Conservation (phyloP, 2,113 vertebrate genomes). For the Naja naja region DNA sequence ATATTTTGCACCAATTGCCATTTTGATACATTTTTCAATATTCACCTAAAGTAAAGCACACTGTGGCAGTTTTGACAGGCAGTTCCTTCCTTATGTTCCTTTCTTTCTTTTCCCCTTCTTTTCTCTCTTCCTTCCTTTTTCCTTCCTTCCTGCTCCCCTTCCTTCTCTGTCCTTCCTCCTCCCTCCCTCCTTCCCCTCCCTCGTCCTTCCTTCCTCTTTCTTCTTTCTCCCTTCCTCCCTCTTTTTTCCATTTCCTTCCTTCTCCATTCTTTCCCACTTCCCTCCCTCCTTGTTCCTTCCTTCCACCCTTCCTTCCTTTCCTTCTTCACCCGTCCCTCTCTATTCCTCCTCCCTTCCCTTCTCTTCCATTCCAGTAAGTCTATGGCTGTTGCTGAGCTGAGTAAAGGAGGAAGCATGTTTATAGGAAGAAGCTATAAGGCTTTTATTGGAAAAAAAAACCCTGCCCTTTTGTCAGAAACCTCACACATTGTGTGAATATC, state of each 20-base stretch:
- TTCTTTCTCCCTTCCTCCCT: neutral
- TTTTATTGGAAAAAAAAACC: no score
- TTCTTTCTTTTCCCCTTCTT: neutral
- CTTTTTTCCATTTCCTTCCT: neutral
- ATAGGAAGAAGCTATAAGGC: no score
- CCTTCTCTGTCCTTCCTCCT: no score
- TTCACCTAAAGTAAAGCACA: neutral
- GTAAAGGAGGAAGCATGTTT: neutral
- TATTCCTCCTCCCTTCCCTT: neutral
- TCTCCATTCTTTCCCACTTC: neutral
- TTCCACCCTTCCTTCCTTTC: neutral
- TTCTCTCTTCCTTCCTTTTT: neutral
- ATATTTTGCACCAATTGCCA: neutral
- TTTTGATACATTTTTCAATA: neutral
- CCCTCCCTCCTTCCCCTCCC: no score
- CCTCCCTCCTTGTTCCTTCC: neutral
- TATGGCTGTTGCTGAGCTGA: neutral
- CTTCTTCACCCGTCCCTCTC: neutral
- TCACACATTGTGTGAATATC: no score
- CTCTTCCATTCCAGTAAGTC: neutral
- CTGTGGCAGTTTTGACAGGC: neutral
- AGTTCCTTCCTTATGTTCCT: neutral
- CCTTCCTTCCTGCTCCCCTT: no score
- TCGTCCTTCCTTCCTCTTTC: no score
- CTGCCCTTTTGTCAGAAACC: no score